phyloP scores from a whole-genome alignment of 1,140 invertebrate genomes.

The Popillia japonica region DNA sequence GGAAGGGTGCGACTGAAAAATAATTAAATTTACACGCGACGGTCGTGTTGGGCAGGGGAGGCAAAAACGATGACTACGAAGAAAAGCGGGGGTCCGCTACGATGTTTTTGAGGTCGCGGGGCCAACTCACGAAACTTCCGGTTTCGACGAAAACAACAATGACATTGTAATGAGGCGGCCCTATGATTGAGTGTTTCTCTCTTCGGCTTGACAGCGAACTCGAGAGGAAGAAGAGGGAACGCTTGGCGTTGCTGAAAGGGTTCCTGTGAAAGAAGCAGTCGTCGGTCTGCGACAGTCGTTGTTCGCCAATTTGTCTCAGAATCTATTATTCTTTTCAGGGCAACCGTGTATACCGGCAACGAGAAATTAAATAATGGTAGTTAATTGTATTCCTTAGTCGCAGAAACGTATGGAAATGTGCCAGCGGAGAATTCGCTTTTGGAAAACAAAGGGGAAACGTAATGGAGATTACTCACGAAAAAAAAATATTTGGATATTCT shows the following conservation, averaged over 20 bases:
- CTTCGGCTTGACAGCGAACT: neutral
- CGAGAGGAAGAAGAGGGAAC: neutral
- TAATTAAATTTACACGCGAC: constrained; percentile 19
- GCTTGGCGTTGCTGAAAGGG: neutral
- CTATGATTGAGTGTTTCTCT: constrained; percentile 19
- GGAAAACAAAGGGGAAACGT: neutral
- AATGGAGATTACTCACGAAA: neutral
- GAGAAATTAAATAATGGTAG: constrained; percentile 21
- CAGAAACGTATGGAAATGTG: neutral
- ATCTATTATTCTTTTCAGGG: constrained; percentile 24
- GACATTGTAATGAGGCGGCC: constrained; percentile 26
- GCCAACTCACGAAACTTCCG: neutral
- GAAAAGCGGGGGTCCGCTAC: neutral
- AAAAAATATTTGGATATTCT: neutral
- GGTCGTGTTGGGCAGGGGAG: neutral
- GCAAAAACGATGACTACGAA: neutral
- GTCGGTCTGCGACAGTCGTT: neutral
- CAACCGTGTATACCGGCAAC: neutral
- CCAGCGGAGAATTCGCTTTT: neutral
- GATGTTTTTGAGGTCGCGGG: neutral
- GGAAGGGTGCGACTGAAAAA: neutral
- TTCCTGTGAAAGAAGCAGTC: neutral
- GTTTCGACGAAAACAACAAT: constrained; percentile 18
- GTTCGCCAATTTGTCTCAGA: constrained; percentile 6
- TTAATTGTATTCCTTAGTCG: constrained; percentile 3